Evolutionary conservation across 2,113 vertebrate species (phyloP), one percentile per base, ranked within the genome.

Genomic region (Illadopsis cleaveri): DNA sequence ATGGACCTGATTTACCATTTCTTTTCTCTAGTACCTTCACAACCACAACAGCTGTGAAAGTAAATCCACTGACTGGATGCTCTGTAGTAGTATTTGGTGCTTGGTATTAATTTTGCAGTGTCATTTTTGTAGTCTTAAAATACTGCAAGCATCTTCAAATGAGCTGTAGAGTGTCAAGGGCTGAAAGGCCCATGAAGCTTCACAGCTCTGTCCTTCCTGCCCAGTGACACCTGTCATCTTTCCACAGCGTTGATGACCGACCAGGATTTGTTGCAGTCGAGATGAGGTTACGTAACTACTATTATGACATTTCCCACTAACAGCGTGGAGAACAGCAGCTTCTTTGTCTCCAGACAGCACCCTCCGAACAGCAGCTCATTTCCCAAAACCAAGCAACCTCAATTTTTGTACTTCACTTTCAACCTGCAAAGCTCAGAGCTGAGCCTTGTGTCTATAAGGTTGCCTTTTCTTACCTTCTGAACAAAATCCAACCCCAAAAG

Each of bases 301-400:
- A 99, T 89, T 99, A 99, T 0, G 99, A 99, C 58, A 99, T 99
- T 96, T 97, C 99, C 40, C 98, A 99, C 66, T 99, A 97, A 97
- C 12, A 19, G 5, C 30, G 0, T 9, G 13, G 24, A 62, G 53
- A 87, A 3, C 40, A 76, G 40, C 61, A 72, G 9, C 69, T 91
- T 78, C 64, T 38, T 70, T 11, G 2, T 24, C 54, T 82, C 44
- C 72, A 75, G 68, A 31, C 81, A 81, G 17, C 65, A 69, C 15
- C 40, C 47, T 66, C 11, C 24, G 30, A 70, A 51, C 86, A 61
- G 56, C 47, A 61, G 13, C 54, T 75, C 20, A 16, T 6, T 31
- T 61, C 53, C n/a, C 5, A 8, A 71, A 76, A 82, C 28, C 20
- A 58, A 35, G 15, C 2, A 3, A 57, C 50, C 88, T 69, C 6